Base-by-base conservation (phyloP, 2,113 vertebrate species). In the Phaethon lepturus region DNA sequence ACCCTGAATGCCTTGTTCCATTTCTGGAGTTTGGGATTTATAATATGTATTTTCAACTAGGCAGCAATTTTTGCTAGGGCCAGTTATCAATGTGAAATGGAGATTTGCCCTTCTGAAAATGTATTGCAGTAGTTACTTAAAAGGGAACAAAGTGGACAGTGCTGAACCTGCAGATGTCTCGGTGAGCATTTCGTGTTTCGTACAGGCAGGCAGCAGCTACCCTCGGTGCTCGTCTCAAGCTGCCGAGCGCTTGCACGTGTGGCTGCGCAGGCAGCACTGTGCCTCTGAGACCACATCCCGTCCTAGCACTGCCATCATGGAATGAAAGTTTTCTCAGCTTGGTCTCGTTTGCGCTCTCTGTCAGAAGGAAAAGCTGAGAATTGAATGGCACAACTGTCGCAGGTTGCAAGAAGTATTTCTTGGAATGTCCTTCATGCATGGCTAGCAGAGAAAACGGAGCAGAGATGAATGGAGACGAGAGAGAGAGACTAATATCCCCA, bases 141-240 rank as follows among this genome's bases (percentile, higher is more conserved):
- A 62, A 24, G 45, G 74, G 62, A 93, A 0, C 31, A 11, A 13
- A 71, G 35, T 13, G 22, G 62, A 17, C 29, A 38, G 67, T 9
- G 3, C 79, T 59, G 72, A 66, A 31, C 24, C 67, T 45, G 45
- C 66, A 55, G 44, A 8, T 59, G 49, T 68, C 42, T 67, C 49
- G 17, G 0, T 14, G 45, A 35, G 42, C 49, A 8, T 91, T 72
- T 44, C 3, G 0, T 31, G 31, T n/a, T 23, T 38, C 4, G 1
- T 24, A 13, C 14, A 5, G 18, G n/a, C 63, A 42, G 60, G 12
- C 52, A 67, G 38, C 79, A 55, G 93, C 52, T 83, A 5, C 68
- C 68, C 64, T 58, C 1, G 0, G 50, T 22, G 72, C 55, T 29
- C 11, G 15, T 26, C 50, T 69, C 19, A 2, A 10, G 13, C 28